Conservation (phyloP, 2,113 vertebrate species). For the Typhlomys cinereus region DNA sequence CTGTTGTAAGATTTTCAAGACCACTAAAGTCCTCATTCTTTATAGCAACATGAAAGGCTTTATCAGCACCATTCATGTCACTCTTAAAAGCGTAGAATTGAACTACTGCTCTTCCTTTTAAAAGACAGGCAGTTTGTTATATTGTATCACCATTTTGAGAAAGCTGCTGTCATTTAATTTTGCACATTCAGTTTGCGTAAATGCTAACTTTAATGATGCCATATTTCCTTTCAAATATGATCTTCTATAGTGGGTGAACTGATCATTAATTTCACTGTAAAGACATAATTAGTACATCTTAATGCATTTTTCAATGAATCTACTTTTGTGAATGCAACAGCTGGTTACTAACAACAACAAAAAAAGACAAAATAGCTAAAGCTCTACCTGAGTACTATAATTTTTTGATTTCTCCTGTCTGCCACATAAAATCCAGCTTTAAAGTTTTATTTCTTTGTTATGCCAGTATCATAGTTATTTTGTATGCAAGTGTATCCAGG, state of each 20-base stretch:
- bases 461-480: conserved; percentile 53
- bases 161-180: conserved; percentile 53
- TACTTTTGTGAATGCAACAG: conserved; percentile 10
- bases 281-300: conserved; percentile 51
- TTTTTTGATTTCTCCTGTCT: conserved; percentile 39
- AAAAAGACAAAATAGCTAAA: conserved; percentile 55
- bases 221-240: conserved; percentile 59
- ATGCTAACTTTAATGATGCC: conserved; percentile 52
- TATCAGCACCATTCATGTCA: not conserved
- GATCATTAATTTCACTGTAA: conserved; percentile 67
- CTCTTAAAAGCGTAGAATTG: not conserved
- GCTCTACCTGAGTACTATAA: not conserved
- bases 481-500: conserved; percentile 58
- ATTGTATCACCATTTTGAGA: conserved; percentile 22
- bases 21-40: not conserved
- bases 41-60: not conserved
- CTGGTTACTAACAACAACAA: not conserved
- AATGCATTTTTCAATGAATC: conserved; percentile 48
- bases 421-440: conserved; percentile 59
- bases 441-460: conserved; percentile 63
- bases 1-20: conserved; percentile 7
- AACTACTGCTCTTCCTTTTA: not conserved
- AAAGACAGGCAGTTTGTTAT: not conserved
- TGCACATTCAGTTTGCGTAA: conserved; percentile 42
- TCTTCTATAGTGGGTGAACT: conserved; percentile 64